These are phyloP conservation scores for Amphimallon solstitiale DNA, from an alignment of 2,888 invertebrate genomes.

Conservation along the genomic window DNA sequence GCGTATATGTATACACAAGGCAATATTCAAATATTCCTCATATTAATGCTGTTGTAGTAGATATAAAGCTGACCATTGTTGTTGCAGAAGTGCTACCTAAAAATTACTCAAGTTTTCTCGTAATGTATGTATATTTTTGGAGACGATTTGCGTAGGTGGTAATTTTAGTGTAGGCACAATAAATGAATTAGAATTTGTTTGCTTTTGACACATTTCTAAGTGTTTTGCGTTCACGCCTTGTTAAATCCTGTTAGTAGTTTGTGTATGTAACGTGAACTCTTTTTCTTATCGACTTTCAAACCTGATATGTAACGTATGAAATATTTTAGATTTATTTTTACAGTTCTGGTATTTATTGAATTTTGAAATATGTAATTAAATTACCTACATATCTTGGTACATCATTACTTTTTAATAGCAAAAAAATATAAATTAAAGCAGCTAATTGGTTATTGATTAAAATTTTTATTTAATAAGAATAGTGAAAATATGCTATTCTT, in stretches of 20 bases:
- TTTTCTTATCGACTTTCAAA: too few relatives aligned
- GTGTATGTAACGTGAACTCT: not conserved
- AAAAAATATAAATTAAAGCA: too few relatives aligned
- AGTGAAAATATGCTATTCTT: too few relatives aligned
- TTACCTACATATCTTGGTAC: too few relatives aligned
- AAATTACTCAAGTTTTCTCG: not conserved
- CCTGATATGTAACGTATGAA: too few relatives aligned
- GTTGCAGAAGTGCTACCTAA: conserved; percentile 21
- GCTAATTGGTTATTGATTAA: too few relatives aligned
- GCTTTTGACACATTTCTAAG: not conserved
- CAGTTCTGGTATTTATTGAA: too few relatives aligned
- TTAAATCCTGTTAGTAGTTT: not conserved
- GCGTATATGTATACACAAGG: not conserved
- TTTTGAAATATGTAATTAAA: too few relatives aligned
- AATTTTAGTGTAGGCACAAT: conserved; percentile 11
- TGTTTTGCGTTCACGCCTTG: not conserved
- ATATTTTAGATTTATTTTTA: too few relatives aligned
- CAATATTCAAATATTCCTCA: conserved; percentile 6
- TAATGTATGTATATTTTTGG: conserved; percentile 2
- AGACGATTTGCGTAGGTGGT: not conserved
- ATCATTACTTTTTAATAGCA: too few relatives aligned
- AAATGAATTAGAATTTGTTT: conserved; percentile 8
- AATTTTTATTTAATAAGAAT: too few relatives aligned
- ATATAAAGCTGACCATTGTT: conserved; percentile 11
- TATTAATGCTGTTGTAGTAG: not conserved